Base-by-base conservation (phyloP, 2,888 invertebrate species). In the Papilio demoleus region DNA sequence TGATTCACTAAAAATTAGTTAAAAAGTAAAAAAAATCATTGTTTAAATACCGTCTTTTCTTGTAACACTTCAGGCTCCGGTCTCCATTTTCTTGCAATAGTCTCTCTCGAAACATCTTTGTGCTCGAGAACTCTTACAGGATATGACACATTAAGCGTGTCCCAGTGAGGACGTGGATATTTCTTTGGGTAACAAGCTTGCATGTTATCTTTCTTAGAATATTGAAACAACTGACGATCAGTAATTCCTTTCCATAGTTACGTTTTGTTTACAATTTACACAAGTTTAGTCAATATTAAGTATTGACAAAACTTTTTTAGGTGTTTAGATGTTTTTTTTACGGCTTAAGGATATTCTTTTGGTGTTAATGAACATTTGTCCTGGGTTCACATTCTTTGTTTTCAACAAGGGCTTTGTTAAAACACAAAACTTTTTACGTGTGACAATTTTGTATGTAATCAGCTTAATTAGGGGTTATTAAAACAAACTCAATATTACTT, bases 141-240 rank as follows among this genome's bases (percentile, higher is more conserved):
- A 62, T 90, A 90, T 38, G 81, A 77, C 1, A 87, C 56, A 56
- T 84, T 82, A 0, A 90, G 80, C 1, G 82, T 77, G 64, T 92
- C 90, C 89, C 89, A 91, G 40, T 75, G 67, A 0, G 77, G 75
- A 2, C 73, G 74, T 0, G 79, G 73, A 14, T 77, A 70, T 73
- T 86, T 87, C 47, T 85, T 85, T 0, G 82, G 85, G 70, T 88
- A 90, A 22, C 80, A 71, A 0, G 82, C 87, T 75, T 90, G 89
- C 86, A 88, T 87, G 45, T 64, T 60, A 67, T 22, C 4, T 50
- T 42, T 61, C 2, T 22, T 24, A 38, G 40, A 5, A 31, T 5
- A 8, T 60, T 38, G 36, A 24, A 31, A 34, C 34, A 24, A 60
- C 8, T n/a, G 22, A 45, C 42, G 19, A 17, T 19, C 58, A 17